A percentile compares a stretch with the other conserved stretches of the same genome.
Evolutionary conservation across 2,797 vertebrate species (phyloP).

Genomic region (Tauraco hartlaubi): DNA sequence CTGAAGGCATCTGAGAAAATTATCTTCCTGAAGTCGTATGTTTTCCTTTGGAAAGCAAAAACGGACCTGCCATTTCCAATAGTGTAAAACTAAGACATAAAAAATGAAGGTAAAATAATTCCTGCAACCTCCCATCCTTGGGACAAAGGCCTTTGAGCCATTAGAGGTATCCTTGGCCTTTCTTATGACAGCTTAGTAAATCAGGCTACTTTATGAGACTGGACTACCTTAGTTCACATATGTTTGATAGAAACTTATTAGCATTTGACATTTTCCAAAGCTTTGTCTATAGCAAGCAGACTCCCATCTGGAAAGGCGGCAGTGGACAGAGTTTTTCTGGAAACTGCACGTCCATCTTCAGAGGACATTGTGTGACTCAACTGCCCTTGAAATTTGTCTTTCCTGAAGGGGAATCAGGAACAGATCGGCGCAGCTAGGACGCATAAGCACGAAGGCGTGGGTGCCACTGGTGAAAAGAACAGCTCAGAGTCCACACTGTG

Average conservation of each 20-base stretch:
- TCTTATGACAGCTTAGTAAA: background rate
- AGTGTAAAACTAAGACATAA: background rate
- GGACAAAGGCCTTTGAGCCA: background rate
- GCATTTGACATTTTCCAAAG: background rate
- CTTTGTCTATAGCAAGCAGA: background rate
- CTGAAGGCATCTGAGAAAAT: background rate
- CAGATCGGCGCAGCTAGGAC: background rate
- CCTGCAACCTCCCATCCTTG: background rate
- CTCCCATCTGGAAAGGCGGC: background rate
- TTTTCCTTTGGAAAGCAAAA: background rate
- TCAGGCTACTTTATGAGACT: background rate
- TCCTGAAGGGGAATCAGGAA: background rate
- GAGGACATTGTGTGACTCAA: background rate
- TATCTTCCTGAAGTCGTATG: background rate
- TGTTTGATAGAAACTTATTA: background rate
- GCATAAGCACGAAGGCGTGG: fast-evolving
- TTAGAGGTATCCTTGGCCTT: background rate
- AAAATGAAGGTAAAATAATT: background rate
- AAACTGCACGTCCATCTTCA: background rate
- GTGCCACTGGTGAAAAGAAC: background rate
- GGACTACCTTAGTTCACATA: background rate
- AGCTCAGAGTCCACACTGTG: background rate
- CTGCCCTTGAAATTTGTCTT: background rate
- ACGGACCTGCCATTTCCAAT: background rate
- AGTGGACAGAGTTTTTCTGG: background rate